Percentiles rank a stretch among this genome's conserved stretches.
Conservation (phyloP, 2,888 invertebrate species). For the Calliopum simillimum region DNA sequence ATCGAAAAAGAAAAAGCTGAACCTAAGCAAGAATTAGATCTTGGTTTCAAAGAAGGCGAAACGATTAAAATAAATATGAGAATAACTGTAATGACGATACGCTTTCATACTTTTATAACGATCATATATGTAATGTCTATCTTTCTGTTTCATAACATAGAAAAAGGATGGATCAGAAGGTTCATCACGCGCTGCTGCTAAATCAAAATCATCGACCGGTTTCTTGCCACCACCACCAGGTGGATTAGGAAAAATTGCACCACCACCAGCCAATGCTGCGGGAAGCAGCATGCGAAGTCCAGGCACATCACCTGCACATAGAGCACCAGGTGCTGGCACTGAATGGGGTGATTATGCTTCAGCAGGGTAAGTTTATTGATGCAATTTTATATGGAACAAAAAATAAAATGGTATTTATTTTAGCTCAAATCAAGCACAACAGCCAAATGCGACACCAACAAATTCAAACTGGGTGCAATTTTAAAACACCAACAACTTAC, state of each 20-base stretch:
- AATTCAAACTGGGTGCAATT: constrained; percentile 68
- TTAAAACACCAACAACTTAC: constrained; percentile 50
- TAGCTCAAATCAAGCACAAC: constrained; percentile 56
- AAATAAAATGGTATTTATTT: constrained; percentile 32
- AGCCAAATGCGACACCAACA: constrained; percentile 50
- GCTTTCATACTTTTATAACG: not conserved
- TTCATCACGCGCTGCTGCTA: constrained; percentile 73
- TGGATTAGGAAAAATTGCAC: constrained; percentile 75
- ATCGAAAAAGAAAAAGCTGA: constrained; percentile 83
- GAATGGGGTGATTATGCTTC: constrained; percentile 88
- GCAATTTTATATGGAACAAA: not conserved
- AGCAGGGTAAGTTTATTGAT: constrained; percentile 69
- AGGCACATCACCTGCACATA: constrained; percentile 79
- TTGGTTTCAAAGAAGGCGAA: constrained; percentile 99
- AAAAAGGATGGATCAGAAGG: constrained; percentile 90
- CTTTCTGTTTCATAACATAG: constrained; percentile 68
- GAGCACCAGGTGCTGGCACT: constrained; percentile 68
- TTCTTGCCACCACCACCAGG: constrained; percentile 90
- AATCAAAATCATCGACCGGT: constrained; percentile 71
- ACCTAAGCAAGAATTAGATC: constrained; percentile 85
- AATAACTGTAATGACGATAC: constrained; percentile 77
- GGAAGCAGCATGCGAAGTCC: constrained; percentile 61
- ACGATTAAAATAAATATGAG: constrained; percentile 99
- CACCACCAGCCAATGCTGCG: constrained; percentile 77
- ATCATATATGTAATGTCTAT: not conserved